These are phyloP conservation scores for Lysandra bellargus DNA, from an alignment of 2,888 invertebrate genomes.

Conservation along the genomic window DNA sequence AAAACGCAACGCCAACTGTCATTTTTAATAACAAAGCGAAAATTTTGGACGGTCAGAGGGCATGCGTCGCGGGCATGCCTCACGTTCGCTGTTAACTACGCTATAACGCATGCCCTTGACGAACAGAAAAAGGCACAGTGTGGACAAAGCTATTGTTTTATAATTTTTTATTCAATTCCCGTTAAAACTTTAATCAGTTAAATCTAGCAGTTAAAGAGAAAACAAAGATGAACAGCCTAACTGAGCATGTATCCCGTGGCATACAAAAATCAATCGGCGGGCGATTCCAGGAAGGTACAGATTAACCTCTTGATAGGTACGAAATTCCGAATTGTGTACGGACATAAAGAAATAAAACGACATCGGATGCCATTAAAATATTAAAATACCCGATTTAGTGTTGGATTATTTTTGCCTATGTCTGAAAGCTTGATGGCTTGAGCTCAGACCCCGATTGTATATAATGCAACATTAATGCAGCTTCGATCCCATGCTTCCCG, in stretches of 20 bases:
- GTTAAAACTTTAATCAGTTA: background rate
- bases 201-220: slow-evolving; percentile 9
- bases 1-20: too few relatives aligned
- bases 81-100: too few relatives aligned
- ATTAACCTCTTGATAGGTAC: slow-evolving; percentile 47
- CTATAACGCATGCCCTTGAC: too few relatives aligned
- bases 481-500: too few relatives aligned
- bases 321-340: slow-evolving; percentile 39
- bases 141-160: background rate
- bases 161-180: background rate
- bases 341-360: slow-evolving; percentile 39
- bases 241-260: slow-evolving; percentile 37
- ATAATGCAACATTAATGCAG: background rate
- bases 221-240: slow-evolving; percentile 32
- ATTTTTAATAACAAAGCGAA: too few relatives aligned
- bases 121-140: too few relatives aligned
- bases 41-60: too few relatives aligned
- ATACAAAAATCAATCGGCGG: slow-evolving; percentile 42
- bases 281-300: slow-evolving; percentile 48
- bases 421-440: background rate
- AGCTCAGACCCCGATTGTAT: background rate
- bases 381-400: slow-evolving; percentile 20
- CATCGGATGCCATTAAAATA: slow-evolving; percentile 34
- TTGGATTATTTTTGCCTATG: slow-evolving; percentile 16
- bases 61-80: too few relatives aligned